Percentiles rank a stretch among this genome's conserved stretches.
Conservation (phyloP, 2,888 invertebrate species). For the Heteromurus nitidus region DNA sequence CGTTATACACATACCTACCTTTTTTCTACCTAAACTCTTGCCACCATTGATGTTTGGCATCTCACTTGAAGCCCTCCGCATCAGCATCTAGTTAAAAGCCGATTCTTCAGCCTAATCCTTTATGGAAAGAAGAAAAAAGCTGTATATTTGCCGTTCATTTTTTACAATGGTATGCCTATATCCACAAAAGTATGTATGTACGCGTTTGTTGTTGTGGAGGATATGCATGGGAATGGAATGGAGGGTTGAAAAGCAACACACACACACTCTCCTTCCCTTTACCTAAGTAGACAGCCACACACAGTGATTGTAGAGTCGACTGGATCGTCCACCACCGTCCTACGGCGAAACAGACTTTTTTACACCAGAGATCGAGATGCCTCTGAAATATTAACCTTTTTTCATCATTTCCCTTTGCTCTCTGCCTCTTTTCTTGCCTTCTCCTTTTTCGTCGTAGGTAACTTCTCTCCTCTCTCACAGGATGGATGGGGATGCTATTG, state of each 20-base stretch:
- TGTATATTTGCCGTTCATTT: conserved; percentile 38
- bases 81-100: conserved; percentile 58
- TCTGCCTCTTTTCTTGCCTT: conserved; percentile 37
- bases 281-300: conserved; percentile 64
- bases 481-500: too few species aligned
- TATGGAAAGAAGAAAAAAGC: conserved; percentile 49
- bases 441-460: neutral
- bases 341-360: conserved; percentile 64
- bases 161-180: conserved; percentile 31
- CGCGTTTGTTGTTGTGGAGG: neutral
- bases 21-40: conserved; percentile 24
- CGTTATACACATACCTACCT: conserved; percentile 44
- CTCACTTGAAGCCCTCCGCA: conserved; percentile 2
- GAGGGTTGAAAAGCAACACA: conserved; percentile 44
- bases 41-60: conserved; percentile 55
- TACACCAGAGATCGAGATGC: conserved; percentile 53
- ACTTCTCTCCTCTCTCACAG: too few species aligned
- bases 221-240: conserved; percentile 12
- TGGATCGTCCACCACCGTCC: conserved; percentile 54
- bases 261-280: conserved; percentile 32
- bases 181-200: conserved; percentile 3
- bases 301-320: conserved; percentile 56
- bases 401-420: conserved; percentile 43
- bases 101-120: conserved; percentile 51
- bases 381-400: conserved; percentile 61